These are phyloP conservation scores for Corydoras maculifer DNA, from an alignment of 2,113 vertebrate genomes.

Conservation along the genomic window DNA sequence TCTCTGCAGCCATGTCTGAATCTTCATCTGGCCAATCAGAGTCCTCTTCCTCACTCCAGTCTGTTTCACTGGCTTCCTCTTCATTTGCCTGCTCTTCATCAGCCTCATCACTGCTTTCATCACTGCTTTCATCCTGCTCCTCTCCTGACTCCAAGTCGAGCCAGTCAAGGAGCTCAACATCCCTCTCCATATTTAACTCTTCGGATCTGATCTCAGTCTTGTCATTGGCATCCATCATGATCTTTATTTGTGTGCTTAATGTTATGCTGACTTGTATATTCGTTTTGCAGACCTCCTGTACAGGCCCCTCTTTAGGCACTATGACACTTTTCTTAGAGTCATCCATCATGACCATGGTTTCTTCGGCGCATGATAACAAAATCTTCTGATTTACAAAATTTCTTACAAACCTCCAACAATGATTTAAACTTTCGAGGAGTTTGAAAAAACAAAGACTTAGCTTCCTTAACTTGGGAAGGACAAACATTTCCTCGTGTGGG, in stretches of 20 bases:
- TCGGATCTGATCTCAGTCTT: background rate
- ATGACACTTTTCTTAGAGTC: background rate
- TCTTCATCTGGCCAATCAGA: conserved; percentile 32
- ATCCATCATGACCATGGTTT: conserved; percentile 16
- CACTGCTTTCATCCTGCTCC: conserved; percentile 1
- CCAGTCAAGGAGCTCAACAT: conserved; percentile 22
- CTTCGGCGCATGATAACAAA: conserved; percentile 14
- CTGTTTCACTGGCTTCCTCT: background rate
- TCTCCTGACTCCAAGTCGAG: conserved; percentile 28
- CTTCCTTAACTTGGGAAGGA: conserved; percentile 2
- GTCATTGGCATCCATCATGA: background rate
- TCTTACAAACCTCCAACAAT: background rate
- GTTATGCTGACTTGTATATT: background rate
- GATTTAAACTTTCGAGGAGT: background rate
- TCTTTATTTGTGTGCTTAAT: background rate
- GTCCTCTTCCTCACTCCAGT: conserved; percentile 16
- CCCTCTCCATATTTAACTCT: background rate
- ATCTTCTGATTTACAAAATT: conserved; percentile 18
- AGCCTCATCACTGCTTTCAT: background rate
- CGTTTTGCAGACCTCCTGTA: too few species aligned
- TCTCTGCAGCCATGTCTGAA: conserved; percentile 32
- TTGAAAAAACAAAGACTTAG: conserved; percentile 7
- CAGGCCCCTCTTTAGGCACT: conserved; percentile 4
- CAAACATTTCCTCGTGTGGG: background rate
- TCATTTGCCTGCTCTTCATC: background rate